Evolutionary conservation across 2,113 vertebrate genomes (phyloP).

Genomic region (Tapirus terrestris): DNA sequence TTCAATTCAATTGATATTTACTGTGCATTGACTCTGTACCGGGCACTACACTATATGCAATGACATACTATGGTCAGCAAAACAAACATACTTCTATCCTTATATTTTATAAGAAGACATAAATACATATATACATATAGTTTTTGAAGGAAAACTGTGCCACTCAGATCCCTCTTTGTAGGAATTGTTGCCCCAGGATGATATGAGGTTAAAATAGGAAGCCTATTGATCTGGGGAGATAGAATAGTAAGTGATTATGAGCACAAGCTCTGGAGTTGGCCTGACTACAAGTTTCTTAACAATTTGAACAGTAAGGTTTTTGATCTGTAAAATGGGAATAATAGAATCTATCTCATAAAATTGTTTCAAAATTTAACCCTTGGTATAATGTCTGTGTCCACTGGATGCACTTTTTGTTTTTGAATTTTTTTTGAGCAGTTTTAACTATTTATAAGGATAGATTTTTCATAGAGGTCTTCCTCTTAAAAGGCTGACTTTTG

Average conservation of each 20-base stretch:
- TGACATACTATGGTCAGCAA: not conserved
- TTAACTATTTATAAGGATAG: not conserved
- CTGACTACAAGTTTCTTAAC: conserved; percentile 11
- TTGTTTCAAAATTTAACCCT: not conserved
- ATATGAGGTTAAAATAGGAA: not conserved
- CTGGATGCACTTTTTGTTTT: not conserved
- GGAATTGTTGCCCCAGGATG: too few species aligned
- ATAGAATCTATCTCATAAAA: not conserved
- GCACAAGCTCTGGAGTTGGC: not conserved
- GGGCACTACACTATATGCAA: not conserved
- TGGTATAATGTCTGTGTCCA: not conserved
- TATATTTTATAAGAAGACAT: not conserved
- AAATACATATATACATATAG: not conserved
- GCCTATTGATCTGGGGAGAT: not conserved
- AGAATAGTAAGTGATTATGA: not conserved
- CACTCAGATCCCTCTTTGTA: too few species aligned
- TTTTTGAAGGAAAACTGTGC: not conserved
- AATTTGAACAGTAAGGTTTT: not conserved
- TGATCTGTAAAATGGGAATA: not conserved
- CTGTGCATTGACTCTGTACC: not conserved
- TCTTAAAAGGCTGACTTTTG: not conserved
- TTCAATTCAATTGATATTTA: not conserved
- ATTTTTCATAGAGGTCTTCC: not conserved
- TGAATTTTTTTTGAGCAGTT: not conserved
- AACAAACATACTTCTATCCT: conserved; percentile 1